Evolutionary conservation across 53 echinoderm and acorn worm species (phyloP).

Genomic region (Paelopatides confundens): DNA sequence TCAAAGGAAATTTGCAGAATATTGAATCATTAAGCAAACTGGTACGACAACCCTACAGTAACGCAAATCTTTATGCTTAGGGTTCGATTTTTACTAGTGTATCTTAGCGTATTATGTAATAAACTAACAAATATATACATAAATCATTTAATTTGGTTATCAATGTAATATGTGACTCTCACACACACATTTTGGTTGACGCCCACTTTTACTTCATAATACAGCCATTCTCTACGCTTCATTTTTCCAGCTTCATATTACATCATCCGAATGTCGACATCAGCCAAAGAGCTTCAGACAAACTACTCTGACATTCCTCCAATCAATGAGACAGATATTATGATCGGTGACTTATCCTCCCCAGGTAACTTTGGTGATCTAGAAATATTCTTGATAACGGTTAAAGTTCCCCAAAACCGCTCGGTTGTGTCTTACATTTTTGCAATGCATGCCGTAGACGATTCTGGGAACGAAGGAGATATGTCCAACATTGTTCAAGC

Average conservation of each 20-base stretch:
- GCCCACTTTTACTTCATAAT: too few relatives aligned
- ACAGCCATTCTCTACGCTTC: too few relatives aligned
- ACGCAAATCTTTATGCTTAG: too few relatives aligned
- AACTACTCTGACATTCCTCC: constrained; percentile 22
- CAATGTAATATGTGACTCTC: too few relatives aligned
- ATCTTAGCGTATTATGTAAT: too few relatives aligned
- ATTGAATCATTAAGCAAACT: too few relatives aligned
- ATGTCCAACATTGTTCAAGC: constrained; percentile 65
- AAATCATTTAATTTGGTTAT: too few relatives aligned
- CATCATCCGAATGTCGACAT: constrained; percentile 42
- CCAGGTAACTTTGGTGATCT: constrained; percentile 53
- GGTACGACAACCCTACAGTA: too few relatives aligned
- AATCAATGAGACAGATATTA: constrained; percentile 48
- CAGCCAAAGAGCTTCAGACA: constrained; percentile 52
- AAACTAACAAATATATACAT: too few relatives aligned
- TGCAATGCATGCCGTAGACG: constrained; percentile 64
- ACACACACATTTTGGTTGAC: too few relatives aligned
- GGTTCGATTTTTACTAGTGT: too few relatives aligned
- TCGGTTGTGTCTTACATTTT: constrained; percentile 64
- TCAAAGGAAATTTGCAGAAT: too few relatives aligned
- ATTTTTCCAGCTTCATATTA: constrained; percentile 42
- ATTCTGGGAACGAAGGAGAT: constrained; percentile 17
- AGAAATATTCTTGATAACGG: constrained; percentile 55
- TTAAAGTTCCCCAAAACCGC: constrained; percentile 24
- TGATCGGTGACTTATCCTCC: constrained; percentile 28